These are phyloP conservation scores for Oncorhynchus nerka DNA, from an alignment of 2,113 vertebrate genomes.

Conservation along the genomic window DNA sequence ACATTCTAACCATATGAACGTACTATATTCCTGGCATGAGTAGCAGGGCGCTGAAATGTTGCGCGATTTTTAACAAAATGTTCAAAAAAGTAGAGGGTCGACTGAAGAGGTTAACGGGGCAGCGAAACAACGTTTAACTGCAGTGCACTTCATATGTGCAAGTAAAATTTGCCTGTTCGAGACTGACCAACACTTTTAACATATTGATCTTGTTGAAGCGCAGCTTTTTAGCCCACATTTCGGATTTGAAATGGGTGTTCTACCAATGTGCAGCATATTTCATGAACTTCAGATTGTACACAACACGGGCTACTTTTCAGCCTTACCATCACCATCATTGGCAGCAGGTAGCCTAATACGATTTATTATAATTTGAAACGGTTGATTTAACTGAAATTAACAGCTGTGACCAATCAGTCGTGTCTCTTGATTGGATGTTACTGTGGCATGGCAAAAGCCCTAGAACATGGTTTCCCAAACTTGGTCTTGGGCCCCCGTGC, in stretches of 20 bases:
- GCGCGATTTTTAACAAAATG: too few relatives aligned
- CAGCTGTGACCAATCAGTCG: background rate
- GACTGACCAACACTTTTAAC: constrained; percentile 15
- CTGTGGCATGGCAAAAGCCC: too few relatives aligned
- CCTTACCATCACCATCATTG: constrained; percentile 97
- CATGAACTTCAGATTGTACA: constrained; percentile 99
- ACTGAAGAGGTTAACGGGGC: too few relatives aligned
- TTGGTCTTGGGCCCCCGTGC: too few relatives aligned
- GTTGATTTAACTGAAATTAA: background rate
- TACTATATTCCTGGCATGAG: too few relatives aligned
- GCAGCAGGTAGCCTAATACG: constrained; percentile 90
- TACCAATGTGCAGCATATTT: constrained; percentile 99
- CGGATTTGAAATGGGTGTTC: constrained; percentile 89
- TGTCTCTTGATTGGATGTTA: too few relatives aligned
- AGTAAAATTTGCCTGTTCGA: constrained; percentile 37
- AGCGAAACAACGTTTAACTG: constrained; percentile 57
- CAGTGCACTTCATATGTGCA: constrained; percentile 28
- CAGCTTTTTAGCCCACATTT: constrained; percentile 32
- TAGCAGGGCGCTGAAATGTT: too few relatives aligned
- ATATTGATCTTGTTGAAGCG: constrained; percentile 2
- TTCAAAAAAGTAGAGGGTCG: too few relatives aligned
- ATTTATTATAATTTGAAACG: background rate
- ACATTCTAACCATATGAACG: too few relatives aligned
- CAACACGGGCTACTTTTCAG: constrained; percentile 99
- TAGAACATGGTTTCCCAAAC: too few relatives aligned